Evolutionary conservation across 2,888 invertebrate species (phyloP).

Genomic region (Ceratothoa steindachneri): DNA sequence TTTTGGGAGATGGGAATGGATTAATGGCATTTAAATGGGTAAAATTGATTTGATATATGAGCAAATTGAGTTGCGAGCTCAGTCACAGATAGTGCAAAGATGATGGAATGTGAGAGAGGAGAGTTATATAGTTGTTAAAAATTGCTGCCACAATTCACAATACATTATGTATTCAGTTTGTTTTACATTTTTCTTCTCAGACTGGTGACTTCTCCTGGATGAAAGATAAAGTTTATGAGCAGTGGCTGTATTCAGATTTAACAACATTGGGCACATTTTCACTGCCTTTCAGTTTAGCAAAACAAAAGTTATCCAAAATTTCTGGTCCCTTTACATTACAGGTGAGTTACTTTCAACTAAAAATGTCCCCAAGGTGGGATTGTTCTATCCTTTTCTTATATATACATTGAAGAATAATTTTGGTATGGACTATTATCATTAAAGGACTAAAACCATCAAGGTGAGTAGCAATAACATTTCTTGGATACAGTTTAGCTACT

Average conservation of each 20-base stretch:
- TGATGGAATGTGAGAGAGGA: neutral
- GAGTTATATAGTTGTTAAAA: neutral
- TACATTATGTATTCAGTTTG: neutral
- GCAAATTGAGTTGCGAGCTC: no score
- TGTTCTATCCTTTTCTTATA: no score
- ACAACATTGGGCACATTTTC: constrained; percentile 17
- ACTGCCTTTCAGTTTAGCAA: constrained; percentile 14
- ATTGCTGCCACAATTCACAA: neutral
- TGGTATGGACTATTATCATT: no score
- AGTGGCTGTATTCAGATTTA: constrained; percentile 37
- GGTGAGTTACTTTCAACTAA: constrained; percentile 5
- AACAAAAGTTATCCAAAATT: constrained; percentile 10
- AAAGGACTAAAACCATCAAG: no score
- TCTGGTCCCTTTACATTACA: constrained; percentile 25
- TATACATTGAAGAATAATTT: no score
- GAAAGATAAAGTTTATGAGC: constrained; percentile 28
- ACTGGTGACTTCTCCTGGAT: constrained; percentile 1
- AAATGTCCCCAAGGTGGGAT: no score
- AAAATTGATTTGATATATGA: no score
- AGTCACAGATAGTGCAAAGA: neutral
- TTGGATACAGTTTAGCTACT: no score
- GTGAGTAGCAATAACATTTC: no score
- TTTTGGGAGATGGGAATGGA: no score
- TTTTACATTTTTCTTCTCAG: constrained; percentile 16
- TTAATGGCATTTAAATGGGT: no score